Conservation (phyloP, 2,113 vertebrate genomes). For the Circaetus cinerascens region DNA sequence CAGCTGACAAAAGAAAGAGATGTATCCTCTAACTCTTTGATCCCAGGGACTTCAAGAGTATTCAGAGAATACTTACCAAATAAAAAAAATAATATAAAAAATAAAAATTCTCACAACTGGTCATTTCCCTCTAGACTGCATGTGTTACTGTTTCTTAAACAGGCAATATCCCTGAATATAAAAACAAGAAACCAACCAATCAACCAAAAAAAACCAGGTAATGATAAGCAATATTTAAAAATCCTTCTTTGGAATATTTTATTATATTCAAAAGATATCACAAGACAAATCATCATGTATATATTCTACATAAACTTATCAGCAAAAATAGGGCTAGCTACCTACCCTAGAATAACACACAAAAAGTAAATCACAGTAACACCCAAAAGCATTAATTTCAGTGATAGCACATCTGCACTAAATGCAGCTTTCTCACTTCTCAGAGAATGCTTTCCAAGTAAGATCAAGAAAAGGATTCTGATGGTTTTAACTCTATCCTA, state of each 20-base stretch:
- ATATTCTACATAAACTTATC: not conserved
- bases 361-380: not conserved
- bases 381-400: not conserved
- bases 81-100: not conserved
- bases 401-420: not conserved
- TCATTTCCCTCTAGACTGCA: not conserved
- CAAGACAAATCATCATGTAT: not conserved
- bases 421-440: not conserved
- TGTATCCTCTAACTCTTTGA: not conserved
- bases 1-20: not conserved
- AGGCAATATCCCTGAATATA: not conserved
- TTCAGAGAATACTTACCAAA: not conserved
- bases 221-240: not conserved
- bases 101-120: not conserved
- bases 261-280: not conserved
- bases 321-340: not conserved
- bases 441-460: not conserved
- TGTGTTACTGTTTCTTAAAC: not conserved
- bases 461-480: conserved; percentile 41
- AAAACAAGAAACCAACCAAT: not conserved
- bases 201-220: not conserved
- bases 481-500: conserved; percentile 26
- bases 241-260: not conserved
- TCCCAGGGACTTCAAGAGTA: not conserved
- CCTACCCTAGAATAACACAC: not conserved